Base-by-base conservation (phyloP, 2,113 vertebrate species). In the Oriolus oriolus region DNA sequence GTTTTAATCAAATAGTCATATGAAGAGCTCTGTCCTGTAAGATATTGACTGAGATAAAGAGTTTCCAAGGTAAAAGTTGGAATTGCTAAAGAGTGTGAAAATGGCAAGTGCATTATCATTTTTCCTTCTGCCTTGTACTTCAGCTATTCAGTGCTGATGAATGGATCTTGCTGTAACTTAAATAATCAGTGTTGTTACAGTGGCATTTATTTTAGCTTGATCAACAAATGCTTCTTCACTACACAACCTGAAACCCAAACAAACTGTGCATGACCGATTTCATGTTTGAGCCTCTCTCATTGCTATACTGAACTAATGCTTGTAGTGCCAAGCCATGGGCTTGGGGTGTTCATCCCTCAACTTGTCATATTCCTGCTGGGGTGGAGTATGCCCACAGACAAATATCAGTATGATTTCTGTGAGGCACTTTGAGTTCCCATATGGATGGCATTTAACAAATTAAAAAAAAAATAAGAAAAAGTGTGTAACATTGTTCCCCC, bases 1-100 rank as follows among this genome's bases (percentile, higher is more conserved):
- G 49, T 82, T 97, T 98, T 98, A 97, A 98, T 98, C 95, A 97
- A 95, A 66, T 63, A 92, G 83, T 64, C 78, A 52, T 88, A 84
- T 83, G 95, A 97, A 89, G 50, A 92, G 22, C 60, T 91, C 69
- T 85, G 65, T 88, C 79, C 35, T 88, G 70, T 50, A 74, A 87
- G 85, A 83, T 82, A 77, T 19, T 61, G 69, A 61, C 26, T 69
- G 26, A 92, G 93, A 96, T 27, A 44, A 94, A 80, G 69, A 70
- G 12, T 88, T 92, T 93, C 39, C 27, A 75, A 96, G 83, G 63
- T 75, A 75, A 30, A 81, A 91, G 42, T 2, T 73, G 27, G 20
- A 94, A 57, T 74, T 93, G 37, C n/a, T 92, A 65, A 87, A 91
- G 33, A 79, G 17, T 60, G 50, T 79, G 84, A 84, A 82, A 85